Conservation (phyloP, 2,888 invertebrate species). For the Drosophila mimica region DNA sequence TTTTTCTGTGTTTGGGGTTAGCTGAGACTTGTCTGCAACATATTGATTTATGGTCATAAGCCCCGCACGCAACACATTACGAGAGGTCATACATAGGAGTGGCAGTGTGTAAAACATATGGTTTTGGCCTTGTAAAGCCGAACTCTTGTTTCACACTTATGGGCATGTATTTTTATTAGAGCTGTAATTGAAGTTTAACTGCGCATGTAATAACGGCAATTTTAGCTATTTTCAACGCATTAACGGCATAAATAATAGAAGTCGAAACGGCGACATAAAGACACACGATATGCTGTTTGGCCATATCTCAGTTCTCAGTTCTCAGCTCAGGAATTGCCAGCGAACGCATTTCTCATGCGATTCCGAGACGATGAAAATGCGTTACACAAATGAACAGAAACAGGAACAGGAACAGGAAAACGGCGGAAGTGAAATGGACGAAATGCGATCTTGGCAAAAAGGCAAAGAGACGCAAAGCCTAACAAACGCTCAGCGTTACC, state of each 20-base stretch:
- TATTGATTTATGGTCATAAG: slow-evolving; percentile 11
- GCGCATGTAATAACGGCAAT: slow-evolving; percentile 83
- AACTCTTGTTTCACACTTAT: slow-evolving; percentile 39
- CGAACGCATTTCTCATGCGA: slow-evolving; percentile 30
- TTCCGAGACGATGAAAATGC: slow-evolving; percentile 14
- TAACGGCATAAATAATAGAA: slow-evolving; percentile 78
- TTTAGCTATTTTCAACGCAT: slow-evolving; percentile 80
- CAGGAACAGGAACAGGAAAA: slow-evolving; percentile 18
- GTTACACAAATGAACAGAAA: slow-evolving; percentile 36
- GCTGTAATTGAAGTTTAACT: slow-evolving; percentile 80
- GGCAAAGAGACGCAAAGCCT: slow-evolving; percentile 44
- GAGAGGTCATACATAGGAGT: slow-evolving; percentile 1
- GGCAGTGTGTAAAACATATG: slow-evolving; percentile 6
- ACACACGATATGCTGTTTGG: slow-evolving; percentile 42
- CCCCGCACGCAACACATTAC: slow-evolving; percentile 7
- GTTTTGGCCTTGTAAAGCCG: slow-evolving; percentile 15
- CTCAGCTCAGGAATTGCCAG: background rate
- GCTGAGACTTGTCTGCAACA: background rate
- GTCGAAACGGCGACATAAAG: slow-evolving; percentile 66
- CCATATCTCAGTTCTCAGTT: slow-evolving; percentile 56
- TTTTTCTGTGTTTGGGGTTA: background rate
- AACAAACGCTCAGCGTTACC: slow-evolving; percentile 40
- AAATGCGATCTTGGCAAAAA: slow-evolving; percentile 62
- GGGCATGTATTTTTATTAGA: slow-evolving; percentile 70
- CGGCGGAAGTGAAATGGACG: slow-evolving; percentile 53